A percentile compares a stretch with the other conserved stretches of the same genome.
These are phyloP conservation scores for Agriopis aurantiaria DNA, from an alignment of 2,888 invertebrate species.

Conservation along the genomic window DNA sequence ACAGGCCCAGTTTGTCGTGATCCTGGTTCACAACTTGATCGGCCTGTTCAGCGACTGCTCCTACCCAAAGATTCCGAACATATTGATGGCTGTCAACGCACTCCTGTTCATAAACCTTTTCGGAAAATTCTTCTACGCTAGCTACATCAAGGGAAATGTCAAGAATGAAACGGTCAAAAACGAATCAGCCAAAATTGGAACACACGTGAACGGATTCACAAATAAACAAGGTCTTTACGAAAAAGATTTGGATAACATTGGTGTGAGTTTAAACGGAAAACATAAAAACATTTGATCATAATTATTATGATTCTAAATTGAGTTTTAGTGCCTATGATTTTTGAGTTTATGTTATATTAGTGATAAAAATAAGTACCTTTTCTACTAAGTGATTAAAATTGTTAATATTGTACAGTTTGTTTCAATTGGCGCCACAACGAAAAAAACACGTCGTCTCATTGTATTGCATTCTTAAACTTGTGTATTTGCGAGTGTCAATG, in stretches of 20 bases:
- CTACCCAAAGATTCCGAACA: slow-evolving; percentile 6
- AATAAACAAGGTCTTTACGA: slow-evolving; percentile 8
- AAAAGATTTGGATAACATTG: background rate
- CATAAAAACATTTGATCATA: slow-evolving; percentile 12
- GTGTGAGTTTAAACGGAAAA: slow-evolving; percentile 10
- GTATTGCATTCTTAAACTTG: no score
- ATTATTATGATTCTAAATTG: background rate
- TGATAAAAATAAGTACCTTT: background rate
- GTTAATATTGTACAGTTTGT: no score
- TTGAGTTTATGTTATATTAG: background rate
- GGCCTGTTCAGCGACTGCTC: slow-evolving; percentile 22
- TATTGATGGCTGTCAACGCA: slow-evolving; percentile 1
- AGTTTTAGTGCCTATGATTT: background rate
- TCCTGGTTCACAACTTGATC: slow-evolving; percentile 23
- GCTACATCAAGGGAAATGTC: slow-evolving; percentile 9
- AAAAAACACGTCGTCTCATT: no score
- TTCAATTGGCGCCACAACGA: no score
- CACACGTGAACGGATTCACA: background rate
- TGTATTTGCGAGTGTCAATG: no score
- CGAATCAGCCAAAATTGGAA: slow-evolving; percentile 1
- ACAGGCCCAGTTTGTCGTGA: slow-evolving; percentile 27
- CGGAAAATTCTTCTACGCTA: slow-evolving; percentile 19
- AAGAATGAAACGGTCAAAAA: slow-evolving; percentile 8
- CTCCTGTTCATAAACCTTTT: slow-evolving; percentile 26
- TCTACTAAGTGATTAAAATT: no score